Evolutionary conservation across 1,140 invertebrate genomes (phyloP).

Genomic region (Zaprionus ornatus): DNA sequence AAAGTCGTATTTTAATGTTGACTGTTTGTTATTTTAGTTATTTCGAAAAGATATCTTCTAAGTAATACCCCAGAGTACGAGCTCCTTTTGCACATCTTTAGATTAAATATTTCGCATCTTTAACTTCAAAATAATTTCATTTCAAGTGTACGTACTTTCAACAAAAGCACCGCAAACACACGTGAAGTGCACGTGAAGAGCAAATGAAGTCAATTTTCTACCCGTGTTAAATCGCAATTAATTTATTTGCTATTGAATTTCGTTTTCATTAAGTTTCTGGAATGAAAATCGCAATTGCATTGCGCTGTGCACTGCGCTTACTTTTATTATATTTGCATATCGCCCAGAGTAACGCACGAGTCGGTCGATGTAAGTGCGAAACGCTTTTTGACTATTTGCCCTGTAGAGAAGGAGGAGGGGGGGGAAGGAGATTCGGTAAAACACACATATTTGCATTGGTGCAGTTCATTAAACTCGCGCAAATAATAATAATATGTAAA

Average conservation of each 20-base stretch:
- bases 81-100: too few species aligned
- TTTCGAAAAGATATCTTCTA: too few species aligned
- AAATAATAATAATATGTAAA: slow-evolving; percentile 69
- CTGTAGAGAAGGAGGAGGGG: background rate
- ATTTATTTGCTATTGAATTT: slow-evolving; percentile 64
- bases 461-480: slow-evolving; percentile 74
- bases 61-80: too few species aligned
- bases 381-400: slow-evolving; percentile 56
- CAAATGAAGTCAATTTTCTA: slow-evolving; percentile 21
- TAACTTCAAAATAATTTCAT: background rate
- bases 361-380: slow-evolving; percentile 14
- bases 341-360: slow-evolving; percentile 1
- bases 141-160: background rate
- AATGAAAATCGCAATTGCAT: slow-evolving; percentile 38
- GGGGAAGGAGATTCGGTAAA: background rate
- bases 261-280: slow-evolving; percentile 45
- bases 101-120: background rate
- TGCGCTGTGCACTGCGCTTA: slow-evolving; percentile 20
- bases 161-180: background rate
- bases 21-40: too few species aligned
- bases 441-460: slow-evolving; percentile 38
- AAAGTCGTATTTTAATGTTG: too few species aligned
- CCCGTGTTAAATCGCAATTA: slow-evolving; percentile 20
- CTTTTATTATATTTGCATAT: slow-evolving; percentile 46
- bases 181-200: slow-evolving; percentile 1